phyloP scores from a whole-genome alignment of 2,113 vertebrate species.

The Podarcis muralis region DNA sequence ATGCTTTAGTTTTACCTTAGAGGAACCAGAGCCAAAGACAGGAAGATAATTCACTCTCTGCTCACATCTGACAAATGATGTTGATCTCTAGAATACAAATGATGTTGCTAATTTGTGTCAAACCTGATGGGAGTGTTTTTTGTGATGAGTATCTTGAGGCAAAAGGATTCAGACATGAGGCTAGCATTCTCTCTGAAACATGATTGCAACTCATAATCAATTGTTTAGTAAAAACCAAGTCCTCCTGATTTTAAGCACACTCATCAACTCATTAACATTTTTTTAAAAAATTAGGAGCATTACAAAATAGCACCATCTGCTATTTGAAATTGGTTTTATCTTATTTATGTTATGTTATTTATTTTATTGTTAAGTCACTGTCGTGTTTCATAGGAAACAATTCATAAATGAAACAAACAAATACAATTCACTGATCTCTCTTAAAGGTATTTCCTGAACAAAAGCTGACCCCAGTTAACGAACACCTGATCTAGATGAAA shows the following conservation, averaged over 20 bases:
- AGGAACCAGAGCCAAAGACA: slow-evolving; percentile 19
- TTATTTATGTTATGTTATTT: no score
- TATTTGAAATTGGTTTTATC: no score
- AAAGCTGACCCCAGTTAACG: not conserved
- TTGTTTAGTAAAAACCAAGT: not conserved
- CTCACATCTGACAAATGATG: slow-evolving; percentile 14
- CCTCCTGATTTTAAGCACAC: not conserved
- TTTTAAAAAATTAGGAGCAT: not conserved
- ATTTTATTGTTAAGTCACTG: no score
- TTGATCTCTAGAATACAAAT: slow-evolving; percentile 37
- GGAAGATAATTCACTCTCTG: slow-evolving; percentile 7
- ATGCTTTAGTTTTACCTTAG: slow-evolving; percentile 18
- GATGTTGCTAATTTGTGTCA: slow-evolving; percentile 3
- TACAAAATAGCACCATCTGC: no score
- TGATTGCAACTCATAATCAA: not conserved
- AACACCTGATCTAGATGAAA: not conserved
- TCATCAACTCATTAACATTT: not conserved
- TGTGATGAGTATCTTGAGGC: accelerated
- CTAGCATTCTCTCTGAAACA: not conserved
- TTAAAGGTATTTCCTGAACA: not conserved
- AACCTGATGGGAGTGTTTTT: not conserved
- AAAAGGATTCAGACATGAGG: not conserved
- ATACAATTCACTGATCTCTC: not conserved
- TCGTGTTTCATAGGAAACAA: no score
- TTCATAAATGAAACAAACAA: no score